Evolutionary conservation across 1,140 invertebrate genomes (phyloP).

Genomic region (Rhizoglyphus robini): DNA sequence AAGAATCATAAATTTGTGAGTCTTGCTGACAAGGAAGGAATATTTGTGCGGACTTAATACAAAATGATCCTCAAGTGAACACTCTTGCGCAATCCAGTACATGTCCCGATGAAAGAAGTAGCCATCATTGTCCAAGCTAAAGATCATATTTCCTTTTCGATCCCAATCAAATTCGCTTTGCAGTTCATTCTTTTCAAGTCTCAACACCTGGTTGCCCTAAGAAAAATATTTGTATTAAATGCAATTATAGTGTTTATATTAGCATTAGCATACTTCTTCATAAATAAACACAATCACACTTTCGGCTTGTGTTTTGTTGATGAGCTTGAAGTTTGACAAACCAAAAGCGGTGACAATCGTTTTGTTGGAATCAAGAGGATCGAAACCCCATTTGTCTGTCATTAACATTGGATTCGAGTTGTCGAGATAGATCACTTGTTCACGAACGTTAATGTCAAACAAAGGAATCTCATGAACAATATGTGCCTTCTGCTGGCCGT

Average conservation of each 20-base stretch:
- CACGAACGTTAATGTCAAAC: neutral
- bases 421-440: neutral
- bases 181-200: neutral
- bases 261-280: neutral
- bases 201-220: neutral
- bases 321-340: neutral
- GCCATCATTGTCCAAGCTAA: neutral
- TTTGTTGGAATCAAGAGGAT: neutral
- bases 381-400: neutral
- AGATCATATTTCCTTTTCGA: neutral
- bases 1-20: neutral
- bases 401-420: neutral
- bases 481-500: neutral
- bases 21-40: neutral
- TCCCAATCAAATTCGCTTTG: neutral
- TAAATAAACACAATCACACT: neutral
- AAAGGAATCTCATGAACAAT: neutral
- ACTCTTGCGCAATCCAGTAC: neutral
- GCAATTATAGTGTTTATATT: too few relatives aligned
- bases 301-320: neutral
- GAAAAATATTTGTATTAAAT: neutral
- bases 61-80: neutral
- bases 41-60: neutral
- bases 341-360: neutral
- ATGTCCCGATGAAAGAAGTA: neutral